Base-by-base conservation (phyloP, 2,888 invertebrate genomes). In the Trissoscelio sp. region DNA sequence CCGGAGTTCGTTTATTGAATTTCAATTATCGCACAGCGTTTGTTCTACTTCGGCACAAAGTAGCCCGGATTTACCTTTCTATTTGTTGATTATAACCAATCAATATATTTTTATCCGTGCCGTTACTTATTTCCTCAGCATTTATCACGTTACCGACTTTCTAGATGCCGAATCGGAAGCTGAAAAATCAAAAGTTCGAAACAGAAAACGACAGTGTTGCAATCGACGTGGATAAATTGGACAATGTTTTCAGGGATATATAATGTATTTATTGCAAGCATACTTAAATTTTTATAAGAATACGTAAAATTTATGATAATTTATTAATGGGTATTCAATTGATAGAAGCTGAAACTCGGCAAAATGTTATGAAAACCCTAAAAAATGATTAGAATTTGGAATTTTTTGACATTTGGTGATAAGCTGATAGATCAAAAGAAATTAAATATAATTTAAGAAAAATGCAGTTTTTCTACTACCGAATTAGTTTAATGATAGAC, bases 11-110 rank as follows among this genome's bases (percentile, higher is more conserved):
- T 58, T 72, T 57, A 72, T 51, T 72, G 79, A 64, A 79, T 66
- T 72, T 72, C 66, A 72, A 79, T 79, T 72, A 72, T 79, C 42
- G 48, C 48, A 51, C 22, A n/a, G 64, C 72, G 18, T 72, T 79
- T 58, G 72, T 79, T 79, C 70, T 16, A 79, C 72, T 72, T 79
- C 14, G 28, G 20, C 16, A 28, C 11, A 42, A 66, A 72, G 70
- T 66, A 55, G 46, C 62, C 58, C 60, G 66, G 55, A 69, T 69
- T 74, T 79, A 66, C 62, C 69, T 79, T 69, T 79, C 73, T 74
- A 62, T 79, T 72, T 48, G 48, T 57, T 42, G 31, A 79, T 79
- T 79, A 70, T 42, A 12, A 75, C 39, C 67, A 60, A 67, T 48
- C 48, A 48, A 66, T 37, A 44, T 24, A 55, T 37, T 66, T 64